A percentile compares a stretch with the other conserved stretches of the same genome.
phyloP scores from a whole-genome alignment of 1,140 invertebrate species.

The Octopus sinensis region DNA sequence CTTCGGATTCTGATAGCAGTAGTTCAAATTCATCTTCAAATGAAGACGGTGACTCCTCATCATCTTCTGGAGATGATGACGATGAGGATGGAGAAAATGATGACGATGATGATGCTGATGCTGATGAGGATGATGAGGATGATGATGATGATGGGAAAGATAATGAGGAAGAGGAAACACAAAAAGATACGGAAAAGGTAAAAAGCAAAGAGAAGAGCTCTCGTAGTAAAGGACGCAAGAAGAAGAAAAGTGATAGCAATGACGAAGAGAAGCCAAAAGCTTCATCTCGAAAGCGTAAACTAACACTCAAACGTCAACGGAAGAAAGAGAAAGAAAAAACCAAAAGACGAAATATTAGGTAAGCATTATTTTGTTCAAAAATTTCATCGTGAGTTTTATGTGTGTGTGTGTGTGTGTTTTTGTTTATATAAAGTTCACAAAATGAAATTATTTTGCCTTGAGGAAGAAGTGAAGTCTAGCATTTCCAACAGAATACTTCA shows the following conservation, averaged over 20 bases:
- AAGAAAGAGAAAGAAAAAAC: slow-evolving; percentile 22
- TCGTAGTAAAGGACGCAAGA: slow-evolving; percentile 18
- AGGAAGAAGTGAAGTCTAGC: too few species aligned
- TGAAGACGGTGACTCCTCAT: slow-evolving; percentile 3
- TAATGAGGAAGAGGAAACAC: slow-evolving; percentile 5
- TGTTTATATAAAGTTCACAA: neutral
- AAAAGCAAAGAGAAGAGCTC: neutral
- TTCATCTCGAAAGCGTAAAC: neutral
- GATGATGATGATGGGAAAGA: slow-evolving; percentile 12
- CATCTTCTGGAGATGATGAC: neutral
- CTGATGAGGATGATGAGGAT: neutral
- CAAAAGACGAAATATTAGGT: slow-evolving; percentile 2
- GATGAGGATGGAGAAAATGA: neutral
- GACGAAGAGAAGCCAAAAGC: slow-evolving; percentile 3
- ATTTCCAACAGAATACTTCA: neutral
- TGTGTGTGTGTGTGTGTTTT: neutral
- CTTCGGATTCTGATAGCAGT: neutral
- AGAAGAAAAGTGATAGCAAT: slow-evolving; percentile 18
- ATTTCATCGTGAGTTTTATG: slow-evolving; percentile 2
- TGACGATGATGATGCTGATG: neutral
- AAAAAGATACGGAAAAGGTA: neutral
- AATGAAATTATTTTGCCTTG: neutral
- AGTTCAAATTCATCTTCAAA: neutral
- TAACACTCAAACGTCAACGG: neutral
- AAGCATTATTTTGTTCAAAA: neutral